Base-by-base conservation (phyloP, 2,113 vertebrate species). In the Urocolius indicus region DNA sequence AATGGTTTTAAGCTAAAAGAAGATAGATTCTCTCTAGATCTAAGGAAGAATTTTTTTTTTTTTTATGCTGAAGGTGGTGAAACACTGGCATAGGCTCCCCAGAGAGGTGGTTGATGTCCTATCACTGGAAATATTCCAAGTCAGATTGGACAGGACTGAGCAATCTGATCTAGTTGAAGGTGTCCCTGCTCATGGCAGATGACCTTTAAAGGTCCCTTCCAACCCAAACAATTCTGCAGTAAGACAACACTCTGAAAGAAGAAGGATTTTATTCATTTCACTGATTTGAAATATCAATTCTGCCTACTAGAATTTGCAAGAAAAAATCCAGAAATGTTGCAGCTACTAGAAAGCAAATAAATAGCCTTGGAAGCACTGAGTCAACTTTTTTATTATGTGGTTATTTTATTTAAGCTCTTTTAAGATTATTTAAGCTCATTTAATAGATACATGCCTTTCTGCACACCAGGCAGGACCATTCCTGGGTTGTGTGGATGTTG, bases 381-480 rank as follows among this genome's bases (percentile, higher is more conserved):
- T 38, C 2, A 2, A 20, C 21, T 26, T 48, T 5, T 72, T 85
- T 73, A 74, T 61, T 34, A 13, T n/a, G 59, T 77, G 30, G 13
- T 68, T 74, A 21, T 52, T 41, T 63, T 38, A 8, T 49, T 43
- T 62, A 41, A 41, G 38, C 38, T 41, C 38, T 10, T 41, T 41
- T 41, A 41, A 41, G 38, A 12, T 41, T 41, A 41, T 41, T 41
- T 41, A 41, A 41, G 38, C 38, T 41, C 38, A 27, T 26, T 24
- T 36, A 29, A 52, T 29, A 52, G 58, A 52, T 77, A 41, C 0
- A 1, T n/a, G 22, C 11, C 48, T 57, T 58, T 65, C 43, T 4
- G 14, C 62, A 45, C 4, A 16, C 7, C 24, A 41, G 32, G 18
- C 0, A 3, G 68, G 43, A 41, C 76, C 2, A 0, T 36, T 69